Evolutionary conservation across 2,113 vertebrate species (phyloP).

Genomic region (Apaloderma vittatum): DNA sequence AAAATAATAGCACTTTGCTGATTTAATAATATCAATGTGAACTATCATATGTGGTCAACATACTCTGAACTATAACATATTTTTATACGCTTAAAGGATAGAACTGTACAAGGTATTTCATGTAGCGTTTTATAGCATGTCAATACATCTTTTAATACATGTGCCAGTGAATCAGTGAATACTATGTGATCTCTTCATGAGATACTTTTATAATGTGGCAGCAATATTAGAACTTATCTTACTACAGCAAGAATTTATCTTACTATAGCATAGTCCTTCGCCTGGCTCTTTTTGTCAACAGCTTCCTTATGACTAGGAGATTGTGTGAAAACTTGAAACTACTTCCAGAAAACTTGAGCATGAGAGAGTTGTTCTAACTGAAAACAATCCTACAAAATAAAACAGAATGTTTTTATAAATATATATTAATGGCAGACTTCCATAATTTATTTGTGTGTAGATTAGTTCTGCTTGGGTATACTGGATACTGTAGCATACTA

Average conservation of each 20-base stretch:
- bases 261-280: neutral
- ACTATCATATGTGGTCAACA: neutral
- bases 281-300: conserved; percentile 10
- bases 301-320: neutral
- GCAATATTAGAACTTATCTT: conserved; percentile 29
- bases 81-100: neutral
- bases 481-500: neutral
- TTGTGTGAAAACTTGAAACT: neutral
- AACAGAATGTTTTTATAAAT: neutral
- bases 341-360: neutral
- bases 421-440: neutral
- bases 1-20: neutral
- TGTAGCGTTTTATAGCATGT: neutral
- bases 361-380: neutral
- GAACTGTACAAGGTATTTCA: neutral
- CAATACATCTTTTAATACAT: neutral
- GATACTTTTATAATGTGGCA: conserved; percentile 26
- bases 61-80: neutral
- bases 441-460: neutral
- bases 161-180: neutral
- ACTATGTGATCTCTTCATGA: conserved; percentile 10
- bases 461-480: neutral
- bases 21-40: neutral
- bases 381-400: neutral
- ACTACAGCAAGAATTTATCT: conserved; percentile 6